phyloP scores from a whole-genome alignment of 2,797 vertebrate species.

The Vireo griseus region DNA sequence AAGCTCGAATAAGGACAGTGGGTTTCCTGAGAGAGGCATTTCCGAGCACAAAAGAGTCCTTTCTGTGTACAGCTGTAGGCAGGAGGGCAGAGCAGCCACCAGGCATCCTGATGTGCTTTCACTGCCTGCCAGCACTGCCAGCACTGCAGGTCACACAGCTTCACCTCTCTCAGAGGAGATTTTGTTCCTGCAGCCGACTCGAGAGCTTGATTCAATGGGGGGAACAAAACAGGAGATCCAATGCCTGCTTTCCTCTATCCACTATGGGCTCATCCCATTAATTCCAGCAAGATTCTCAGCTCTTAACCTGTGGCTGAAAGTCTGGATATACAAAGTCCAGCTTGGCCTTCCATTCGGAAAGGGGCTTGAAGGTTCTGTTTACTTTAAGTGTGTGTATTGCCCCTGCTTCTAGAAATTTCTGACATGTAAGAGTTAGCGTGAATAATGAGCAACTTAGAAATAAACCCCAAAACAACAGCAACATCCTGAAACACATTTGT shows the following conservation, averaged over 20 bases:
- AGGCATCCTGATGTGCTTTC: not conserved
- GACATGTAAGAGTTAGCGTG: not conserved
- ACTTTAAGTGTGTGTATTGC: not conserved
- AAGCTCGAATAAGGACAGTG: not conserved
- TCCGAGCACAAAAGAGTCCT: not conserved
- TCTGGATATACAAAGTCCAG: not conserved
- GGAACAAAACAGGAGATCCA: not conserved
- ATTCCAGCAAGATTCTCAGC: not conserved
- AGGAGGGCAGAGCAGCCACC: not conserved
- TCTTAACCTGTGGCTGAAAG: not conserved
- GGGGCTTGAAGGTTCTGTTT: accelerated
- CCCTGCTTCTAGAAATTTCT: not conserved
- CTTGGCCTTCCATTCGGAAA: not conserved
- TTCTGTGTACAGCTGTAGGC: not conserved
- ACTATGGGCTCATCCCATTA: not conserved
- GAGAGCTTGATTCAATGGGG: not conserved
- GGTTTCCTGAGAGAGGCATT: not conserved
- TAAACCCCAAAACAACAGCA: not conserved
- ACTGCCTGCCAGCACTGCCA: not conserved
- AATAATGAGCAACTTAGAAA: not conserved
- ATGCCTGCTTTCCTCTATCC: not conserved
- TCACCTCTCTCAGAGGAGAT: not conserved
- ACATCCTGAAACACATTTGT: not conserved
- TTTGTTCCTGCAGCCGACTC: conserved; percentile 10
- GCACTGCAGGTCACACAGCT: not conserved